Percentiles rank a stretch among this genome's conserved stretches.
Conservation (phyloP, 2,113 vertebrate genomes). For the Cricetomys ansorgei region DNA sequence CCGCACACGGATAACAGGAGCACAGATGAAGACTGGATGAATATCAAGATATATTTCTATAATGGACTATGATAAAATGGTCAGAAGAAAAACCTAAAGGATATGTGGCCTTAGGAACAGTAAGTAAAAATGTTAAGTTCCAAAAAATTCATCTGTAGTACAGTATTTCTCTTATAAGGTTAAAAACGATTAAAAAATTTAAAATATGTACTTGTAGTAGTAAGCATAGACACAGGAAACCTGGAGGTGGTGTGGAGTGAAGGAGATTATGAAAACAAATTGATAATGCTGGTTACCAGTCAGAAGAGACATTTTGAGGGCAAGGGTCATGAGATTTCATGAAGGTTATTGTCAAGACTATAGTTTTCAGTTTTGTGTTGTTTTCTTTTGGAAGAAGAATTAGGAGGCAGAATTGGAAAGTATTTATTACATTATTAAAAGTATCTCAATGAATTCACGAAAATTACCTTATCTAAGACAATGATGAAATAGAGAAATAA, state of each 20-base stretch:
- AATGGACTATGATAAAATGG: background rate
- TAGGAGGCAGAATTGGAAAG: background rate
- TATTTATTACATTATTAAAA: conserved; percentile 24
- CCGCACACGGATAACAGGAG: background rate
- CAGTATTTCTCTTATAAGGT: background rate
- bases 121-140: background rate
- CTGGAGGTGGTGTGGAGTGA: background rate
- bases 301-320: background rate
- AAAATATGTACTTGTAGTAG: background rate
- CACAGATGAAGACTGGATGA: background rate
- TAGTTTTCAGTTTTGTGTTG: background rate
- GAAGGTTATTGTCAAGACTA: background rate
- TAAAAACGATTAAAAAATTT: background rate
- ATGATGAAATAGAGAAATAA: background rate
- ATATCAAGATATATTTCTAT: background rate
- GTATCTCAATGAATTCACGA: background rate
- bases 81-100: background rate
- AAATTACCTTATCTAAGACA: background rate
- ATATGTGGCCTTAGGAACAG: background rate
- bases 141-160: background rate
- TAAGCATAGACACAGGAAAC: background rate
- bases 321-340: background rate
- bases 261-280: background rate
- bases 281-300: background rate
- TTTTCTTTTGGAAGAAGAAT: background rate